Percentiles rank a stretch among this genome's conserved stretches.
These are phyloP conservation scores for Latrodectus geometricus DNA, from an alignment of 1,140 invertebrate species.

Conservation along the genomic window DNA sequence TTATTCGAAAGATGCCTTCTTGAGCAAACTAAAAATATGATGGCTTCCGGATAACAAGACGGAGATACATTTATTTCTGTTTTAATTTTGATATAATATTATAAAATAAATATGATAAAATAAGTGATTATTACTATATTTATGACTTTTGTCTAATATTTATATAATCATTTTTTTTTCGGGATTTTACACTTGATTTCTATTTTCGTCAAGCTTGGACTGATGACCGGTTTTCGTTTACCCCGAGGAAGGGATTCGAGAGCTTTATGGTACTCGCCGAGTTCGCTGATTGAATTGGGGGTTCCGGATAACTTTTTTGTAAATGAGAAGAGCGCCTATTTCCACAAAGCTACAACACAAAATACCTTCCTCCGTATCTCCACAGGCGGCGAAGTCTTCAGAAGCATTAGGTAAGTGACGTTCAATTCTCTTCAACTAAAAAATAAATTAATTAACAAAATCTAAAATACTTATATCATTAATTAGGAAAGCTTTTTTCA, in stretches of 20 bases:
- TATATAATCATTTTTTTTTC: constrained; percentile 55
- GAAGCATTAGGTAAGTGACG: constrained; percentile 70
- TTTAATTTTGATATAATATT: no score
- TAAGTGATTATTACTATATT: no score
- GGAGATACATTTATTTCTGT: no score
- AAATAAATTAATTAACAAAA: no score
- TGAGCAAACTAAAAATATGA: no score
- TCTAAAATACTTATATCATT: no score
- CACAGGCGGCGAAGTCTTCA: constrained; percentile 70
- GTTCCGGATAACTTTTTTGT: constrained; percentile 74
- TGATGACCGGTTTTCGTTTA: constrained; percentile 72
- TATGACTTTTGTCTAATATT: no score
- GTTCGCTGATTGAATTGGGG: constrained; percentile 73
- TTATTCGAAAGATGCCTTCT: no score
- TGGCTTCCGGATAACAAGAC: no score
- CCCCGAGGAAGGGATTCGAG: constrained; percentile 68
- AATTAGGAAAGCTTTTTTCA: no score
- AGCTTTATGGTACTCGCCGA: constrained; percentile 72
- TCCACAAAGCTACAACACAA: constrained; percentile 73
- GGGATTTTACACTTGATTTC: constrained; percentile 76
- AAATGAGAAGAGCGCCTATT: constrained; percentile 74
- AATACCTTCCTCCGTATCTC: constrained; percentile 74
- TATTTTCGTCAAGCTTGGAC: constrained; percentile 74
- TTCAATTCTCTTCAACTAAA: not conserved
- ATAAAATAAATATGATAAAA: no score